Base-by-base conservation (phyloP, 2,888 invertebrate genomes). In the Temnothorax unifasciatus region DNA sequence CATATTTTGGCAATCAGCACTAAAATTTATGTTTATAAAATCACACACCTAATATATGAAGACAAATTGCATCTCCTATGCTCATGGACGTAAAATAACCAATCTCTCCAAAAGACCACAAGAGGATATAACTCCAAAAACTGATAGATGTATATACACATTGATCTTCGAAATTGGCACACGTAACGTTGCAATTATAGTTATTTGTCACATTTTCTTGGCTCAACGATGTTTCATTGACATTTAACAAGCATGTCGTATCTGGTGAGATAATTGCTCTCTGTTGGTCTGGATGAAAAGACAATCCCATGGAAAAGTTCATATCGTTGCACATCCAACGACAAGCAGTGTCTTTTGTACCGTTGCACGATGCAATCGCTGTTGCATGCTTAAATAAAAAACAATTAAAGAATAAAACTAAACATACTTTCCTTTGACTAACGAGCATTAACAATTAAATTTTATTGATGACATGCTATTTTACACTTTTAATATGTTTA, bases 21-120 rank as follows among this genome's bases (percentile, higher is more conserved):
- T 34, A 34, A 34, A 34, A 34, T 6, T 5, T 34, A 5, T 47
- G 38, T 18, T 34, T 50, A 21, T n/a, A 74, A 44, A 61, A 41
- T 21, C 5, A 47, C 74, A 95, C 94, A 96, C 98, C 98, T 57
- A 99, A 44, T 44, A 95, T 34, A 98, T 96, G 94, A 92, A 98
- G 98, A 93, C 98, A 98, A 44, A 99, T 97, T 0, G 98, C 98
- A 95, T 99, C 99, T 54, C 98, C 97, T 57, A 99, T 97, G 68
- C 97, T 98, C 92, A 98, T 97, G 50, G 97, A 96, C 0, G 99
- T 98, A 93, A 98, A 98, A 92, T 97, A 98, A 3, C 97, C 97
- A 84, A 98, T 5, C 2, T 97, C 97, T 44, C 98, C 98, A 1
- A 97, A 87, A 61, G 6, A 44, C 44, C 97, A 97, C 96, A 97